These are phyloP conservation scores for Seriola dumerili DNA, from an alignment of 2,113 vertebrate species.

Conservation along the genomic window DNA sequence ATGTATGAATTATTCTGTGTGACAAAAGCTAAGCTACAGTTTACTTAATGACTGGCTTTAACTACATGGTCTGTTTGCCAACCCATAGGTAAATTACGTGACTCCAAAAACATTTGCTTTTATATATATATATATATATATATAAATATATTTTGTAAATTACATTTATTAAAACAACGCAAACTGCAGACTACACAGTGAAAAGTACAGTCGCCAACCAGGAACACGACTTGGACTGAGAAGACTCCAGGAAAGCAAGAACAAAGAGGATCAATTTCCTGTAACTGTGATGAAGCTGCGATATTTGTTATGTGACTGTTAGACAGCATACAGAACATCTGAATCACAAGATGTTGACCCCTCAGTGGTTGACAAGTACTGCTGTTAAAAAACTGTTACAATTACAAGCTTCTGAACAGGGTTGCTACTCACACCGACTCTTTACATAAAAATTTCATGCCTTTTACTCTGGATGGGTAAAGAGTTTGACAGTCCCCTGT, in stretches of 20 bases:
- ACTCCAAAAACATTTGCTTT: not conserved
- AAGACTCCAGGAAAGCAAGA: conserved; percentile 36
- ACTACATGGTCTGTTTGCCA: conserved; percentile 28
- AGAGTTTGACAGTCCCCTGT: too few relatives aligned
- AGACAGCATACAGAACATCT: conserved; percentile 37
- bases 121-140: too few relatives aligned
- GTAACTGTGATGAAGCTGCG: conserved; percentile 64
- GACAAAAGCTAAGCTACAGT: conserved; percentile 45
- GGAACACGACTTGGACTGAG: not conserved
- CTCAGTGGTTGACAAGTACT: conserved; percentile 6
- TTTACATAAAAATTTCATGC: not conserved
- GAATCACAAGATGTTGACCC: conserved; percentile 40
- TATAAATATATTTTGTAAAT: too few relatives aligned
- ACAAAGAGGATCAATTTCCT: conserved; percentile 62
- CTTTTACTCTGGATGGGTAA: not conserved
- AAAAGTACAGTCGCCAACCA: not conserved
- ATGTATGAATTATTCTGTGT: conserved; percentile 12
- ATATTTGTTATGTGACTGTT: conserved; percentile 69
- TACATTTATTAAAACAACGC: not conserved
- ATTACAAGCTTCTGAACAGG: not conserved
- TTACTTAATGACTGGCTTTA: conserved; percentile 27
- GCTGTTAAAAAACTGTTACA: not conserved
- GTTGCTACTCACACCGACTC: not conserved
- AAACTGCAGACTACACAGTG: not conserved
- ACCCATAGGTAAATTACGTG: not conserved